Base-by-base conservation (phyloP, 1,140 invertebrate species). In the Leucophenga varia region DNA sequence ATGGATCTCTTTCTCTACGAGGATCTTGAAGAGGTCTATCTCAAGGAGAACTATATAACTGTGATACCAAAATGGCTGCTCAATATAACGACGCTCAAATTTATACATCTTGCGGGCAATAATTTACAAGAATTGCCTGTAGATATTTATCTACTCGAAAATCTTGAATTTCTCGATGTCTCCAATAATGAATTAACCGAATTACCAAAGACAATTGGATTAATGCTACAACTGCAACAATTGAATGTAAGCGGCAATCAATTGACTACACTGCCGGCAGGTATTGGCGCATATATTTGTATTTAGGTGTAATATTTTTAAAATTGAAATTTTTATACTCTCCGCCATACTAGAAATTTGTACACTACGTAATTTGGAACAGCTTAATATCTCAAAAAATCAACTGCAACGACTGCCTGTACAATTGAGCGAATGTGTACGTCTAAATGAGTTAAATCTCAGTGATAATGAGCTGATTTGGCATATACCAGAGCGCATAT, bases 11-110 rank as follows among this genome's bases (percentile, higher is more conserved):
- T 65, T 13, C 50, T 72, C 0, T 72, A 74, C 31, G 70, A 70
- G 43, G 72, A 75, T 13, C 52, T 68, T 12, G 72, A 75, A 40
- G 72, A 75, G 47, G 55, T 68, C 10, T 65, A 73, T 32, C 54
- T 75, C 6, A 75, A 75, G 43, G 72, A 75, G 49, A 75, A 75
- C 47, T 75, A 58, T 31, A 74, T 75, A n/a, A 59, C 65, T 5
- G 55, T 60, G 6, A 71, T 75, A 49, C 72, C 72, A 31, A 59
- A 69, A 34, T 75, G 72, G 72, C 37, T 75, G 48, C 49, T 75
- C 2, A 67, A 72, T 42, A 63, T 74, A 34, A 71, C 63, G 3
- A 71, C 70, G 14, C 56, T 75, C 7, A 68, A 61, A 40, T 75
- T 75, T 16, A 69, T 75, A 7, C 72, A 75, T 34, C 21, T 75